These are phyloP conservation scores for Anthoptus insignis DNA, from an alignment of 2,888 invertebrate species.

Conservation along the genomic window DNA sequence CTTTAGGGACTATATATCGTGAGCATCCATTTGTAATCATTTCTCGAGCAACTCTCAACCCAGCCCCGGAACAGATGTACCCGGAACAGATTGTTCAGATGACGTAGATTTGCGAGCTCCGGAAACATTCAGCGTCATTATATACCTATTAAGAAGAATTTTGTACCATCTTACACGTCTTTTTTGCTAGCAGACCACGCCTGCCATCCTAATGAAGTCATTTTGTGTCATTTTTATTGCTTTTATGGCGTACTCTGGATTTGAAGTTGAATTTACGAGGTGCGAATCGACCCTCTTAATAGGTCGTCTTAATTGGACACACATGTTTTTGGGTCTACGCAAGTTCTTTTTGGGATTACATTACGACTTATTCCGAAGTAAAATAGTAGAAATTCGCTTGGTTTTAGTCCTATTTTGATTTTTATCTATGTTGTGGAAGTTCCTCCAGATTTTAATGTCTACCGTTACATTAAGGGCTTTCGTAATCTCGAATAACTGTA, in stretches of 20 bases:
- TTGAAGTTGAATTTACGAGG: conserved; percentile 81
- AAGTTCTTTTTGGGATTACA: conserved; percentile 40
- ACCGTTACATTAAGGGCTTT: conserved; percentile 38
- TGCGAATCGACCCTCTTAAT: conserved; percentile 81
- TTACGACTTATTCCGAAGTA: background rate
- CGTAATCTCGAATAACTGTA: conserved; percentile 42
- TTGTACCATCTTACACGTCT: conserved; percentile 66
- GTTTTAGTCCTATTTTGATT: background rate
- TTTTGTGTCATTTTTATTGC: conserved; percentile 84
- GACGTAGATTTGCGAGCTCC: conserved; percentile 73
- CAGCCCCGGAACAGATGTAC: conserved; percentile 60
- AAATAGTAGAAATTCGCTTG: background rate
- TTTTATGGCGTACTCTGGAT: conserved; percentile 81
- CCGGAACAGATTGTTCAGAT: conserved; percentile 72
- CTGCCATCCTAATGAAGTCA: conserved; percentile 81
- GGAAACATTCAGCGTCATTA: conserved; percentile 80
- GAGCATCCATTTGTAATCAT: conserved; percentile 23
- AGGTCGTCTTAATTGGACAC: conserved; percentile 72
- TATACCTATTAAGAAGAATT: conserved; percentile 78
- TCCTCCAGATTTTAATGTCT: conserved; percentile 28
- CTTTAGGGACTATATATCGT: background rate
- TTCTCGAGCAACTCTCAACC: conserved; percentile 52
- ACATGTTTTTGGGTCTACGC: conserved; percentile 54
- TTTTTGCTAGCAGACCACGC: conserved; percentile 81
- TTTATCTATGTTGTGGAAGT: background rate